Evolutionary conservation across 2,888 invertebrate species (phyloP).

Genomic region (Hirtodrosophila cameraria): DNA sequence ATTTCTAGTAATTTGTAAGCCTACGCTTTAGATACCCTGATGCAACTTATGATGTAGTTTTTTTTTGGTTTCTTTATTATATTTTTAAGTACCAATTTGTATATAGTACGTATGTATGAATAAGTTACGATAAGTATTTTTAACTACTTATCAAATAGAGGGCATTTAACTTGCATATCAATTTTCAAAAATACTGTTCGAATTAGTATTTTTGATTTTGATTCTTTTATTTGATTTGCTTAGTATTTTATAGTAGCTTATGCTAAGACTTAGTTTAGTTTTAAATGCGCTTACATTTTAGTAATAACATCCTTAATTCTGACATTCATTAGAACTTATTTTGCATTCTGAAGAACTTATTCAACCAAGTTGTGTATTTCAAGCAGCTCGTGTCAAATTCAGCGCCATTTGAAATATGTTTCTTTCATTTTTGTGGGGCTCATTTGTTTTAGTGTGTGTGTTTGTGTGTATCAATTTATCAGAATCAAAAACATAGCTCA

Average conservation of each 20-base stretch:
- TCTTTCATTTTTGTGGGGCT: conserved; percentile 61
- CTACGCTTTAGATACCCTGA: conserved; percentile 70
- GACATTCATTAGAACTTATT: conserved; percentile 1
- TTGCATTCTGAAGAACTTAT: neutral
- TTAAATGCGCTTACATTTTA: conserved; percentile 69
- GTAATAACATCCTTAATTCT: conserved; percentile 14
- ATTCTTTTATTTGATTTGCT: conserved; percentile 1
- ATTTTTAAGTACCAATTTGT: conserved; percentile 15
- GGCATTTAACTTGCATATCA: neutral
- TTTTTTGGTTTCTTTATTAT: no score
- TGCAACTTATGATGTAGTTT: conserved; percentile 47
- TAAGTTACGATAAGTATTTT: conserved; percentile 27
- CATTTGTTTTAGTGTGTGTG: conserved; percentile 46
- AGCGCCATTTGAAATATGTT: conserved; percentile 38
- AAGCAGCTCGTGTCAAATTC: conserved; percentile 52
- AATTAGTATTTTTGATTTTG: conserved; percentile 16
- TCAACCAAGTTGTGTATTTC: conserved; percentile 36
- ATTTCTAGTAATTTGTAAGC: conserved; percentile 59
- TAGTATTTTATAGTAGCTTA: conserved; percentile 3
- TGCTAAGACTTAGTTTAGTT: conserved; percentile 43
- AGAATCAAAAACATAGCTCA: no score
- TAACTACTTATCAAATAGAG: neutral
- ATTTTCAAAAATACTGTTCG: conserved; percentile 26
- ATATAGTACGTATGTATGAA: conserved; percentile 23
- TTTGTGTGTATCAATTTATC: conserved; percentile 13